Percentiles rank a stretch among this genome's conserved stretches.
phyloP scores from a whole-genome alignment of 1,140 invertebrate species.

The Lineus longissimus region DNA sequence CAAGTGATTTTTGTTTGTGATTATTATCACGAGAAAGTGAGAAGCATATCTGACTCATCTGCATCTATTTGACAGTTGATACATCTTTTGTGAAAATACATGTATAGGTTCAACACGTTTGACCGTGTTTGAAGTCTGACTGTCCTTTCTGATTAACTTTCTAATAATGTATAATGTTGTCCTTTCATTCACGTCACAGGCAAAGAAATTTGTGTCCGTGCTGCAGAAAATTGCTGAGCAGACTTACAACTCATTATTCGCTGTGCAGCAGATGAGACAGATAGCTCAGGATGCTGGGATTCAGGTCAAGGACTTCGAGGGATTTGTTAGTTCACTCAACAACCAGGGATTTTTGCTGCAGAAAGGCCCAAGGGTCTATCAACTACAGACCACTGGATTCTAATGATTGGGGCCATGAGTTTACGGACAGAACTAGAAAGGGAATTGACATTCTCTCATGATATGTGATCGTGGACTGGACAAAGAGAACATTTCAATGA shows the following conservation, averaged over 20 bases:
- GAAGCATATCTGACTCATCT: too few species aligned
- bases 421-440: too few species aligned
- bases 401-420: constrained; percentile 10
- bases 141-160: neutral
- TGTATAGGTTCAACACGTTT: too few species aligned
- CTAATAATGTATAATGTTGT: neutral
- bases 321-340: constrained; percentile 74
- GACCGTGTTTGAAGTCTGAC: neutral
- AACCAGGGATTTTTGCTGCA: constrained; percentile 80
- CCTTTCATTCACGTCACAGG: constrained; percentile 55
- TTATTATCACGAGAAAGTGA: too few species aligned
- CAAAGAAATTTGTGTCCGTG: constrained; percentile 71
- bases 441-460: too few species aligned
- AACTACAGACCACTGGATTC: constrained; percentile 57
- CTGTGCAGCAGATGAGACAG: constrained; percentile 70
- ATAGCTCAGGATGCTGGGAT: constrained; percentile 65
- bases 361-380: constrained; percentile 74
- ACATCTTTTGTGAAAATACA: too few species aligned
- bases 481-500: neutral
- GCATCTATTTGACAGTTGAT: neutral
- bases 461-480: too few species aligned
- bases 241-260: constrained; percentile 68
- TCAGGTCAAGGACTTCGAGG: constrained; percentile 58
- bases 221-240: constrained; percentile 64
- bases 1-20: neutral